Percentiles rank a stretch among this genome's conserved stretches.
Conservation (phyloP, 2,113 vertebrate genomes). For the Pipa parva region DNA sequence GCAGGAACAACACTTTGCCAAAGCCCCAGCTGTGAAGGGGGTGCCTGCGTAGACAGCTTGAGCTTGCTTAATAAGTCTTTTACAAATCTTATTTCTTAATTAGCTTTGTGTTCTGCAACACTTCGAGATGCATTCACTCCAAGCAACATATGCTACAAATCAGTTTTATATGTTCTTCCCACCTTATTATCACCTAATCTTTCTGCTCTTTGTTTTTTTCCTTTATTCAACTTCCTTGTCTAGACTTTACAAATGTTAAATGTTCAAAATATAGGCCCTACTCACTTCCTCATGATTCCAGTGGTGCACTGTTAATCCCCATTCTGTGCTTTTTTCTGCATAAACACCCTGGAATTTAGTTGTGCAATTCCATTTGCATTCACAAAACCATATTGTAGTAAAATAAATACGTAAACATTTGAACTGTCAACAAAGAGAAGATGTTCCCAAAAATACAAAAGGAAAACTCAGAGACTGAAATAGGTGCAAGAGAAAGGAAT, state of each 20-base stretch:
- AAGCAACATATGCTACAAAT: slow-evolving; percentile 38
- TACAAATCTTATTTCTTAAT: not conserved
- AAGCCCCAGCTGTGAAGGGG: slow-evolving; percentile 83
- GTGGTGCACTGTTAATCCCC: too few species aligned
- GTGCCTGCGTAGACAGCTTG: slow-evolving; percentile 58
- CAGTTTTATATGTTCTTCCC: slow-evolving; percentile 38
- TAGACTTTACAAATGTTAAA: slow-evolving; percentile 4
- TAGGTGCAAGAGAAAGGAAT: too few species aligned
- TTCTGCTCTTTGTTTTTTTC: slow-evolving; percentile 1
- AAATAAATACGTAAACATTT: too few species aligned
- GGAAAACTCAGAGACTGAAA: too few species aligned
- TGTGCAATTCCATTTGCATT: too few species aligned
- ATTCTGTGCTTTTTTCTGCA: too few species aligned
- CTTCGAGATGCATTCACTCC: slow-evolving; percentile 36
- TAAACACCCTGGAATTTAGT: too few species aligned
- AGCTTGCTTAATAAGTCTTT: slow-evolving; percentile 26
- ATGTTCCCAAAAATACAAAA: too few species aligned
- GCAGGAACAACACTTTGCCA: slow-evolving; percentile 68
- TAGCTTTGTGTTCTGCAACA: slow-evolving; percentile 33
- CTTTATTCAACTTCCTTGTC: slow-evolving; percentile 10
- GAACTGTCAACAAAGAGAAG: too few species aligned
- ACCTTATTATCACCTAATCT: slow-evolving; percentile 41
- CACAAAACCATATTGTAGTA: too few species aligned
- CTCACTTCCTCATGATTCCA: too few species aligned
- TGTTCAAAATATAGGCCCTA: not conserved